Base-by-base conservation (phyloP, 2,797 vertebrate genomes). In the Amazonetta brasiliensis region DNA sequence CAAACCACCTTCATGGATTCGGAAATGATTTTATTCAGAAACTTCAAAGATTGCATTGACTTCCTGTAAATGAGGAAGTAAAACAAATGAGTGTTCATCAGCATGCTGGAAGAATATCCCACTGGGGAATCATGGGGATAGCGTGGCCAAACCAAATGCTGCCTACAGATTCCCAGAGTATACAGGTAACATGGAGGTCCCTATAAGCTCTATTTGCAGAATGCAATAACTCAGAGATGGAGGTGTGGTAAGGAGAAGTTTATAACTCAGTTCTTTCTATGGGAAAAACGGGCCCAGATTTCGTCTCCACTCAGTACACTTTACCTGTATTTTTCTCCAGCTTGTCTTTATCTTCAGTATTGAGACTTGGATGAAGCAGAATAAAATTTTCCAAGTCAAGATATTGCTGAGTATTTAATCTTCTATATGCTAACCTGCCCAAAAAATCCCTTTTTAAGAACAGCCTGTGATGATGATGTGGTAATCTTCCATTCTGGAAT, bases 261-360 rank as follows among this genome's bases (percentile, higher is more conserved):
- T 76, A 28, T 39, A 54, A 56, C 25, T 72, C 72, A 44, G 1
- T 54, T 76, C 50, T 48, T 68, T 68, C 50, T 22, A 15, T 20
- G 5, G 44, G 28, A 84, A 50, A 48, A 59, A 52, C 0, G 0
- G 30, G 12, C 9, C 73, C 33, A 35, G 43, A 35, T 39, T 59
- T 33, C 67, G 7, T 21, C 44, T 73, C 13, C 33, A 68, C 50
- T 82, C 4, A 18, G 9, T 54, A 54, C 20, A 46, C 19, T 19
- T 50, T 7, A 33, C 10, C 19, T 6, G 8, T 2, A 11, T 23
- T 55, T 89, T 79, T 66, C 50, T 79, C 13, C 15, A 62, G 8
- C 22, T 76, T 84, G 37, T 55, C 28, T 58, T 72, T 44, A 37
- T 87, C 15, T 60, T 89, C 33, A 46, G 1, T 55, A 69, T 0